Conservation (phyloP, 2,797 vertebrate genomes). For the Sebastes variabilis region DNA sequence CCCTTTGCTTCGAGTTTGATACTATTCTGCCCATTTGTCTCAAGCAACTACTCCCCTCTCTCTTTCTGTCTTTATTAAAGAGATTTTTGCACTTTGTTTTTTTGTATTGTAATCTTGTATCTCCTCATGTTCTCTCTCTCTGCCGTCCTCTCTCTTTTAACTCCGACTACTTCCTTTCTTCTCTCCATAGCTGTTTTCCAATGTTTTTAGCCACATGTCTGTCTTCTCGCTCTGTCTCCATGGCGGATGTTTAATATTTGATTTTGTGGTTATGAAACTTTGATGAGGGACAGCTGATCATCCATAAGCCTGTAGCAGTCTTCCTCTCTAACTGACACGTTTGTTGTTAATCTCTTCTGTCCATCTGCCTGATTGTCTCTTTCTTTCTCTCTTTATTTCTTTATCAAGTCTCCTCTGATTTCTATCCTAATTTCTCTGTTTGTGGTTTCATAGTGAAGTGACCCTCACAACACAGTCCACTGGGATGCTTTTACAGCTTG, state of each 20-base stretch:
- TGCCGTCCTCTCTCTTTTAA: background rate
- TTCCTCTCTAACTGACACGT: background rate
- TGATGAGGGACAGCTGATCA: conserved; percentile 14
- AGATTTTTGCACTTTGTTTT: background rate
- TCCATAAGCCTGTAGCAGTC: background rate
- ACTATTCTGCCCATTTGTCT: background rate
- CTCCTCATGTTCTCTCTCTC: background rate
- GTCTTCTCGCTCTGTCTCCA: background rate
- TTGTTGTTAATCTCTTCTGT: background rate
- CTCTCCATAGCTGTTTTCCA: background rate
- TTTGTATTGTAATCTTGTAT: conserved; percentile 9
- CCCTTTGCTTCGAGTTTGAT: conserved; percentile 9
- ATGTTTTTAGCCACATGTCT: background rate
- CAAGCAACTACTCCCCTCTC: background rate
- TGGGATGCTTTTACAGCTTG: background rate
- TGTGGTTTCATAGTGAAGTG: background rate
- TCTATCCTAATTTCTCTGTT: background rate
- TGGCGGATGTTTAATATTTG: conserved; percentile 25
- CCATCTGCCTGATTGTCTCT: background rate
- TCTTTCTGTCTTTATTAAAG: conserved; percentile 5
- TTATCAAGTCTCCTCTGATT: background rate
- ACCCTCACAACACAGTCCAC: background rate
- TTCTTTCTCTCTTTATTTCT: background rate
- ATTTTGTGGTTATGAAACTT: conserved; percentile 15
- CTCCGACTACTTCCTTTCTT: background rate